A percentile compares a stretch with the other conserved stretches of the same genome.
Evolutionary conservation across 2,888 invertebrate species (phyloP).

Genomic region (Hydropsyche betteni): DNA sequence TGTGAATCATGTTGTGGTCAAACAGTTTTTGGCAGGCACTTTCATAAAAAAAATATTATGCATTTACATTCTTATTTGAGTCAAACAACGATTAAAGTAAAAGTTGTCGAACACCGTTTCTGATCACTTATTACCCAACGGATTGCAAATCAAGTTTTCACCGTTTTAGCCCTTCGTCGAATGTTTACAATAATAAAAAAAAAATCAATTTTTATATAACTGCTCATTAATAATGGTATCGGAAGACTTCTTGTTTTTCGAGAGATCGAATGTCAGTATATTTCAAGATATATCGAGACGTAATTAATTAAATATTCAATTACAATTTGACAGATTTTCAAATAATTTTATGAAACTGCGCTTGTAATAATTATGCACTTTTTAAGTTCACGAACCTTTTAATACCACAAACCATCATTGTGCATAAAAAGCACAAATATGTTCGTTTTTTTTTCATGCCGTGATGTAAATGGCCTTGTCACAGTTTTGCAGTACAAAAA

Average conservation of each 20-base stretch:
- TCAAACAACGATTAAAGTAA: slow-evolving; percentile 42
- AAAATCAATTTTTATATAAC: not conserved
- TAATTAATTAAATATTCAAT: slow-evolving; percentile 7
- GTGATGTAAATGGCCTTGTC: slow-evolving; percentile 46
- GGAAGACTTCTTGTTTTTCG: not conserved
- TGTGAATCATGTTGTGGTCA: slow-evolving; percentile 32
- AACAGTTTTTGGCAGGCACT: slow-evolving; percentile 32
- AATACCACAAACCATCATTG: not conserved
- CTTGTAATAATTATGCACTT: not conserved
- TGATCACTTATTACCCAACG: slow-evolving; percentile 30
- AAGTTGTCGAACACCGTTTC: slow-evolving; percentile 29
- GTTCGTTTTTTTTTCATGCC: slow-evolving; percentile 27
- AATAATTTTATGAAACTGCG: not conserved
- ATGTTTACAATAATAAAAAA: not conserved
- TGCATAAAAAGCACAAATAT: not conserved
- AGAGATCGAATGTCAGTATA: slow-evolving; percentile 5
- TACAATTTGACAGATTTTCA: not conserved
- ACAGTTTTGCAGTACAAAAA: slow-evolving; percentile 36
- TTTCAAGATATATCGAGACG: not conserved
- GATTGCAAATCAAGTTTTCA: slow-evolving; percentile 40
- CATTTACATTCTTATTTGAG: slow-evolving; percentile 47
- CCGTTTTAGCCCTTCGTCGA: slow-evolving; percentile 12
- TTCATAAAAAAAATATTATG: slow-evolving; percentile 42
- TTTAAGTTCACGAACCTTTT: not conserved
- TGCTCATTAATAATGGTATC: slow-evolving; percentile 3